Percentiles rank a stretch among this genome's conserved stretches.
These are phyloP conservation scores for Epistrophe eligans DNA, from an alignment of 2,888 invertebrate genomes.

Conservation along the genomic window DNA sequence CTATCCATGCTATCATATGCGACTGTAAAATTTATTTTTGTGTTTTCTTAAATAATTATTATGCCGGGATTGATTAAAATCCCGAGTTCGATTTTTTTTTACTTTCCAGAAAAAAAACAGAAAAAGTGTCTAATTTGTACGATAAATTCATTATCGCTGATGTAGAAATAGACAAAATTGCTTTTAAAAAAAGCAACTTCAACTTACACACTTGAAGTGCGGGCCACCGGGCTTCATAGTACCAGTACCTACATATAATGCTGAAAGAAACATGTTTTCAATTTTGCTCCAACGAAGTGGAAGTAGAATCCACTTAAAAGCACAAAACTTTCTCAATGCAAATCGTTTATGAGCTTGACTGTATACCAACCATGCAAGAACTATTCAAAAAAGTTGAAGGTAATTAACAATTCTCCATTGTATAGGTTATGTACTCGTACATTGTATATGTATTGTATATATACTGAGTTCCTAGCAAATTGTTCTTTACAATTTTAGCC, in stretches of 20 bases:
- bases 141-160: no score
- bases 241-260: no score
- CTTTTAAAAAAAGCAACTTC: constrained; percentile 56
- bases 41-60: no score
- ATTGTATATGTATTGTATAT: not conserved
- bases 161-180: constrained; percentile 6
- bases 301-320: constrained; percentile 67
- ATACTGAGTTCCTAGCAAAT: constrained; percentile 4
- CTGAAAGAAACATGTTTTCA: constrained; percentile 67
- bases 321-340: constrained; percentile 63
- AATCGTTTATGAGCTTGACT: constrained; percentile 64
- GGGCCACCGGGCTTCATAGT: constrained; percentile 31
- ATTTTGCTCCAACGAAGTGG: constrained; percentile 64
- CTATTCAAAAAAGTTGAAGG: constrained; percentile 53
- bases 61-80: no score
- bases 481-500: constrained; percentile 33
- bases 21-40: no score
- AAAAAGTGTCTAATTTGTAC: no score
- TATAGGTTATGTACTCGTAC: no score
- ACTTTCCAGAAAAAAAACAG: no score
- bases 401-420: constrained; percentile 58
- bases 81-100: no score
- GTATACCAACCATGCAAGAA: constrained; percentile 57
- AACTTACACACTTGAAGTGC: constrained; percentile 51
- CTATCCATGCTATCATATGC: no score